phyloP scores from a whole-genome alignment of 2,797 vertebrate species.

The Argya squamiceps region DNA sequence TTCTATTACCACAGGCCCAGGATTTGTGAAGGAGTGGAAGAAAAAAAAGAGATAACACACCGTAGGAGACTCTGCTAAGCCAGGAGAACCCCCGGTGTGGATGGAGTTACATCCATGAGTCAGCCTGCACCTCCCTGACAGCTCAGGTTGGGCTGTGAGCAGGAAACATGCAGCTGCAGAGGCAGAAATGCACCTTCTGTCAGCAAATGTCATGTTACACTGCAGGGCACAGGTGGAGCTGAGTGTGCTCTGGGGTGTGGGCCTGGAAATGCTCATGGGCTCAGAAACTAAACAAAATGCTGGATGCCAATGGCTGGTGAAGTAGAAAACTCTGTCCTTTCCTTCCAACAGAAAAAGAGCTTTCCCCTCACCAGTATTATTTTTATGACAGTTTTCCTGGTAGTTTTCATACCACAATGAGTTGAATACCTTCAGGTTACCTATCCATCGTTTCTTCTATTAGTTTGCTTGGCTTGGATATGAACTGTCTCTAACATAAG shows the following conservation, averaged over 20 bases:
- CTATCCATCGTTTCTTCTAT: not conserved
- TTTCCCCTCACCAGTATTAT: not conserved
- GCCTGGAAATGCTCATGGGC: not conserved
- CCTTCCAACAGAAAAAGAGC: not conserved
- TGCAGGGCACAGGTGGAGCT: not conserved
- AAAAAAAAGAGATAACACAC: not conserved
- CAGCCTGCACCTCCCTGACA: not conserved
- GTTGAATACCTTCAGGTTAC: not conserved
- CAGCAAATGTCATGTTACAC: not conserved
- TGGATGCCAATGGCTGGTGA: not conserved
- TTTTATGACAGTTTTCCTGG: not conserved
- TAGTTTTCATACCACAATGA: not conserved
- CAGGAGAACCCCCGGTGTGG: slow-evolving; percentile 7
- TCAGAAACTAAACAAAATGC: not conserved
- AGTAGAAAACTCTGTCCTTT: not conserved
- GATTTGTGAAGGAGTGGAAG: not conserved
- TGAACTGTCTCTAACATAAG: not conserved
- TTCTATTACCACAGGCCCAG: not conserved
- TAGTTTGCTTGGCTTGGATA: not conserved
- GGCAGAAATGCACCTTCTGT: not conserved
- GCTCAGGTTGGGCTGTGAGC: not conserved
- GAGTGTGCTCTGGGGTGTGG: not conserved
- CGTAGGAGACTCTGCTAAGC: not conserved
- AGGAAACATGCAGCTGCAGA: not conserved
- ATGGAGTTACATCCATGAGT: not conserved